Conservation (phyloP, 2,797 vertebrate species). For the Nannoperca australis region DNA sequence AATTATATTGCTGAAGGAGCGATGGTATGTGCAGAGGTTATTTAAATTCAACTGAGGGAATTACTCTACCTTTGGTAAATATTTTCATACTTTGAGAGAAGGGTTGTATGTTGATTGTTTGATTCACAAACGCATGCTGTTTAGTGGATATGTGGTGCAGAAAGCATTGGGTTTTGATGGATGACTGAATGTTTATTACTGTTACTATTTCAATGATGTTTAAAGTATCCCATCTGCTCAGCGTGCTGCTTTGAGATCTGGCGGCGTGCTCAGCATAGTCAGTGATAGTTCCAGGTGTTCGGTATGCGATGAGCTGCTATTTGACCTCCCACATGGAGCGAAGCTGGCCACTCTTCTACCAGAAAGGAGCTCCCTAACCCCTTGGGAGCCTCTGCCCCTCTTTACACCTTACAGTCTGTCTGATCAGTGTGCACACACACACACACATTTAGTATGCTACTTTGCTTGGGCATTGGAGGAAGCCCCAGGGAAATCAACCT, state of each 20-base stretch:
- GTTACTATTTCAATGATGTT: conserved; percentile 33
- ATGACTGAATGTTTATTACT: conserved; percentile 52
- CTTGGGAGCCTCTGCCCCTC: conserved; percentile 63
- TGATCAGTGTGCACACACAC: conserved; percentile 54
- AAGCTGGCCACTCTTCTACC: conserved; percentile 52
- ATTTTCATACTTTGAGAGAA: conserved; percentile 11
- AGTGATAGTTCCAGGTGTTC: conserved; percentile 69
- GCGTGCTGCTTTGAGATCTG: conserved; percentile 38
- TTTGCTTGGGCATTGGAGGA: conserved; percentile 71
- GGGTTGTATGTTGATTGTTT: not conserved
- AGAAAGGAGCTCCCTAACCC: conserved; percentile 59
- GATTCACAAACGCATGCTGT: not conserved
- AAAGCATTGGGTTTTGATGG: conserved; percentile 30
- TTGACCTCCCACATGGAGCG: conserved; percentile 65
- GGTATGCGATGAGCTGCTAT: conserved; percentile 37
- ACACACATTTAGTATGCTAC: conserved; percentile 80
- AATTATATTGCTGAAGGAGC: conserved; percentile 14
- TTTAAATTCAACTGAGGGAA: not conserved
- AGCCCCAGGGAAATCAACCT: conserved; percentile 84
- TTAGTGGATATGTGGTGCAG: conserved; percentile 11
- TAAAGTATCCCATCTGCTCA: conserved; percentile 63
- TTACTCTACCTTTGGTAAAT: not conserved
- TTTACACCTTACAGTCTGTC: conserved; percentile 56
- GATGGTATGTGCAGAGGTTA: conserved; percentile 1
- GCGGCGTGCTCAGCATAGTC: conserved; percentile 48